phyloP scores from a whole-genome alignment of 1,140 invertebrate species.

The Diachasmimorpha longicaudata region DNA sequence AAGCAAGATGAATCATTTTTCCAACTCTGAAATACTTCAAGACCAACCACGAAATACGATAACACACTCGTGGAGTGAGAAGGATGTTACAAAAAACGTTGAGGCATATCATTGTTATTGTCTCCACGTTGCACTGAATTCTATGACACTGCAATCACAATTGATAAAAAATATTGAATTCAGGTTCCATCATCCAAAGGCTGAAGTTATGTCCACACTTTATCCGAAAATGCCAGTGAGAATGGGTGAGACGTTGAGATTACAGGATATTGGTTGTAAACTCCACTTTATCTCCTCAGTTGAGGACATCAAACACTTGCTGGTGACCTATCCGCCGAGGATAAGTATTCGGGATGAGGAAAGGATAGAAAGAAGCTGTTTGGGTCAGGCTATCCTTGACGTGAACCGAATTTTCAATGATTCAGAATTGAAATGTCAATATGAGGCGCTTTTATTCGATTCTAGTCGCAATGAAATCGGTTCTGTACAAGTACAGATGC shows the following conservation, averaged over 20 bases:
- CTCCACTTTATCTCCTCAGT: constrained; percentile 57
- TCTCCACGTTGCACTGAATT: constrained; percentile 41
- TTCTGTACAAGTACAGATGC: constrained; percentile 43
- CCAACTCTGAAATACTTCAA: background rate
- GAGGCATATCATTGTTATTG: constrained; percentile 51
- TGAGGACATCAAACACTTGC: constrained; percentile 52
- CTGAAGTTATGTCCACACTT: constrained; percentile 46
- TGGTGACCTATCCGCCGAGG: constrained; percentile 54
- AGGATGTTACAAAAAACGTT: constrained; percentile 36
- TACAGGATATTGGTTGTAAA: constrained; percentile 57
- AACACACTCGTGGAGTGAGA: constrained; percentile 19
- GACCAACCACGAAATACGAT: background rate
- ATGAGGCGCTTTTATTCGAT: constrained; percentile 42
- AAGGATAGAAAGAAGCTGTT: constrained; percentile 35
- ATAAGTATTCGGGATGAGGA: constrained; percentile 52
- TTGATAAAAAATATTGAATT: constrained; percentile 48
- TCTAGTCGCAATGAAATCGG: constrained; percentile 43
- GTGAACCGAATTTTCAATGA: constrained; percentile 43
- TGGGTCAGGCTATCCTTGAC: constrained; percentile 46
- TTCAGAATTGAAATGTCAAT: constrained; percentile 39
- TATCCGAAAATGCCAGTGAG: constrained; percentile 37
- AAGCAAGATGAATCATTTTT: constrained; percentile 9
- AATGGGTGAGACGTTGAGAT: constrained; percentile 43
- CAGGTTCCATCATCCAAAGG: constrained; percentile 61
- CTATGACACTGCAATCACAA: constrained; percentile 41